These are phyloP conservation scores for Geophilus truncorum DNA, from an alignment of 2,888 invertebrate genomes.

Conservation along the genomic window DNA sequence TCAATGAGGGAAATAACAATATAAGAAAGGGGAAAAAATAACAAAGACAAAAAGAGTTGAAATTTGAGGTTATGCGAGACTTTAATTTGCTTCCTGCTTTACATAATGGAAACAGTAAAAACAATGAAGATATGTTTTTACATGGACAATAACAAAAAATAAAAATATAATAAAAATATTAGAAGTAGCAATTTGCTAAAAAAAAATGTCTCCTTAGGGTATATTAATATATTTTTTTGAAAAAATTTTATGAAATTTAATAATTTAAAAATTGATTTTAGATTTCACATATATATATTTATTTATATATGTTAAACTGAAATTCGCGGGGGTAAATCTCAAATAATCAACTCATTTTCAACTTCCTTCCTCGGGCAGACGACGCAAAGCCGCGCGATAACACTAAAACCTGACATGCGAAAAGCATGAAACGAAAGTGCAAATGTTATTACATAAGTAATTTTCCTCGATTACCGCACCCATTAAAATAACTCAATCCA, in stretches of 20 bases:
- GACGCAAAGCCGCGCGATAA: background rate
- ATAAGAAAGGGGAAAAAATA: background rate
- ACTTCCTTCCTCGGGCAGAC: background rate
- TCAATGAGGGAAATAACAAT: background rate
- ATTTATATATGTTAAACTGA: no score
- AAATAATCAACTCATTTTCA: background rate
- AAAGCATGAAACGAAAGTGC: background rate
- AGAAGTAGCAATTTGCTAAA: background rate
- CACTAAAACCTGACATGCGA: background rate
- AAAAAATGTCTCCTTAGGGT: background rate
- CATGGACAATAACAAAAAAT: background rate
- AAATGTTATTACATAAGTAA: background rate
- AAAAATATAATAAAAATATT: background rate
- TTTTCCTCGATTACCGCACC: background rate
- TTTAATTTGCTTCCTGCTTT: background rate
- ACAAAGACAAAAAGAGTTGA: background rate
- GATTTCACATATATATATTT: no score
- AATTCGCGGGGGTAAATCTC: no score
- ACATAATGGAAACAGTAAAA: background rate
- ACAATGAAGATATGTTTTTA: background rate
- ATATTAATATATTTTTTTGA: no score
- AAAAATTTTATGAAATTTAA: no score
- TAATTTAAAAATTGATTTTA: no score
- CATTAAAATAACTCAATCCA: background rate
- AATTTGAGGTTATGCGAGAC: background rate